Conservation (phyloP, 2,797 vertebrate species). For the Chrysocyon brachyurus region DNA sequence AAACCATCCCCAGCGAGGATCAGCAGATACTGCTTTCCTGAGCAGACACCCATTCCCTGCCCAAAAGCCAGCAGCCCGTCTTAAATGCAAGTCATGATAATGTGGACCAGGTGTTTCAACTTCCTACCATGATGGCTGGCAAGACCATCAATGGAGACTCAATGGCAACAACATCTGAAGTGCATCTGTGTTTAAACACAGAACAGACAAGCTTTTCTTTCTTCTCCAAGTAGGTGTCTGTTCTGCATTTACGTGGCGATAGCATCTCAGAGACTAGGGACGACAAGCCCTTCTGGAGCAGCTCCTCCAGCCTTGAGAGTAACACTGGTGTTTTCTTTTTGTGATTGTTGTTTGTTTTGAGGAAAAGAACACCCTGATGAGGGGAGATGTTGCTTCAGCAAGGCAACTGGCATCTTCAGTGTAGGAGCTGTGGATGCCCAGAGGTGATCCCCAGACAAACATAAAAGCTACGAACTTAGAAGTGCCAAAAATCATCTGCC, state of each 20-base stretch:
- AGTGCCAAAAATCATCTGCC: conserved; percentile 18
- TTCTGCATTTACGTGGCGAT: conserved; percentile 69
- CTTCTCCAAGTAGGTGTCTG: conserved; percentile 77
- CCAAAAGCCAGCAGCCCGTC: conserved; percentile 2
- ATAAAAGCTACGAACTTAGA: background rate
- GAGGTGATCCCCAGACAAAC: conserved; percentile 14
- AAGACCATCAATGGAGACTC: conserved; percentile 46
- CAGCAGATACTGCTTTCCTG: conserved; percentile 52
- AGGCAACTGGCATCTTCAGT: conserved; percentile 43
- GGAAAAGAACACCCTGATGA: conserved; percentile 36
- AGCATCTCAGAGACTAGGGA: conserved; percentile 29
- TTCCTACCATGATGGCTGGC: conserved; percentile 76
- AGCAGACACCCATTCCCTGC: background rate
- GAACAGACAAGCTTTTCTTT: conserved; percentile 63
- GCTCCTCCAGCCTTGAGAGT: conserved; percentile 23
- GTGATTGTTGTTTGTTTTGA: background rate
- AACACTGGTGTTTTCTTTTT: background rate
- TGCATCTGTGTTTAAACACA: conserved; percentile 76
- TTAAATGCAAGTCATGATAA: conserved; percentile 59
- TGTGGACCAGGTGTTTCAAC: conserved; percentile 65
- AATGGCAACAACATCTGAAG: conserved; percentile 73
- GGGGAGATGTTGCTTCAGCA: conserved; percentile 13
- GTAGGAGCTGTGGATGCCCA: background rate
- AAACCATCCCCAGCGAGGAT: conserved; percentile 49
- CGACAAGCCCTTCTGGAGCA: conserved; percentile 13